These are phyloP conservation scores for Chrysochloris asiatica DNA, from an alignment of 2,113 vertebrate species.

Conservation along the genomic window DNA sequence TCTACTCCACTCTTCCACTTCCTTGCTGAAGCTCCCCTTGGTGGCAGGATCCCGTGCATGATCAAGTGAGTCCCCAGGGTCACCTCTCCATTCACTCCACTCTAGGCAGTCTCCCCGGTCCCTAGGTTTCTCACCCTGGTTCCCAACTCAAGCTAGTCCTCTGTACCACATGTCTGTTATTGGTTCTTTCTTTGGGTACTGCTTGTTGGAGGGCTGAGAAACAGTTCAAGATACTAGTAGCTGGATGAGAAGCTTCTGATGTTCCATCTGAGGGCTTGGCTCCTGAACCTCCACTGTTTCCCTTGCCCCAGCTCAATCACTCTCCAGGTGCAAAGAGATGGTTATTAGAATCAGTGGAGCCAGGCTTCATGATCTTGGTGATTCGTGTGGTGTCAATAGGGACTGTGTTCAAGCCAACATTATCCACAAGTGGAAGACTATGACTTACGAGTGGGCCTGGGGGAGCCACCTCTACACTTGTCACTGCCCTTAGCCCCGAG, in stretches of 20 bases:
- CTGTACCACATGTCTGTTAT: slow-evolving; percentile 91
- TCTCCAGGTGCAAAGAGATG: slow-evolving; percentile 96
- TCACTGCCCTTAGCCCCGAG: slow-evolving; percentile 94
- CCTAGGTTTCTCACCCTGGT: slow-evolving; percentile 85
- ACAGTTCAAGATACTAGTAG: slow-evolving; percentile 95
- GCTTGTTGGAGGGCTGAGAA: slow-evolving; percentile 96
- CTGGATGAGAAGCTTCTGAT: slow-evolving; percentile 89
- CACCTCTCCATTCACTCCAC: slow-evolving; percentile 88
- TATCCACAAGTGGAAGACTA: slow-evolving; percentile 86
- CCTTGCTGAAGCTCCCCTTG: slow-evolving; percentile 96
- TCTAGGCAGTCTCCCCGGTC: slow-evolving; percentile 85
- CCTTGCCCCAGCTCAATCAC: slow-evolving; percentile 97
- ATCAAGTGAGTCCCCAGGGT: slow-evolving; percentile 86
- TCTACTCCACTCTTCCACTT: slow-evolving; percentile 91
- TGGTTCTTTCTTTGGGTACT: slow-evolving; percentile 85
- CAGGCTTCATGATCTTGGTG: slow-evolving; percentile 98
- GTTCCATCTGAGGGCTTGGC: slow-evolving; percentile 90
- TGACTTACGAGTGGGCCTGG: slow-evolving; percentile 86
- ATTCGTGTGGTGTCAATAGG: slow-evolving; percentile 94
- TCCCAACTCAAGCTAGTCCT: slow-evolving; percentile 97
- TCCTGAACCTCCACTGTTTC: slow-evolving; percentile 95
- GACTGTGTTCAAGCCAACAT: slow-evolving; percentile 98
- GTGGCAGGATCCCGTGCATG: slow-evolving; percentile 88
- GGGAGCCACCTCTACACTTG: slow-evolving; percentile 87
- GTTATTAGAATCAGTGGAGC: slow-evolving; percentile 94